Base-by-base conservation (phyloP, 2,888 invertebrate genomes). In the Labia minor region DNA sequence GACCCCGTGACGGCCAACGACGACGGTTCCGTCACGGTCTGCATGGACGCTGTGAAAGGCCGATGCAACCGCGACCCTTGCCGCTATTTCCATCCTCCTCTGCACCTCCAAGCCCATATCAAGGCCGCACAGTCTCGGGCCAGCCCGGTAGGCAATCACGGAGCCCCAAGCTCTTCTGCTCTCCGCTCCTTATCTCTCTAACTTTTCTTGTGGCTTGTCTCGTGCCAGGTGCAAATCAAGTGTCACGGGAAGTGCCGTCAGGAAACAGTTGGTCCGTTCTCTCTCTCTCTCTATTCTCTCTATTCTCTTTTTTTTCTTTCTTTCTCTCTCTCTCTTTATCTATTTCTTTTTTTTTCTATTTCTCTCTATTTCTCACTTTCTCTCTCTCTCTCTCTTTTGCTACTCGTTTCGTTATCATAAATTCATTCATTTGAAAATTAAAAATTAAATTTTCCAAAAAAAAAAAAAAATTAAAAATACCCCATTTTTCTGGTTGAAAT, bases 21-120 rank as follows among this genome's bases (percentile, higher is more conserved):
- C 84, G 95, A 95, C 88, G 95, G 95, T 89, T 90, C 92, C 84
- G 95, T 95, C 87, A 95, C 95, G 86, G 95, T 95, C 87, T 96
- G 96, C 93, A 95, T 95, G 95, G 95, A 96, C 89, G 95, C 92
- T 87, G 91, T 95, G 86, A 92, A 92, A 88, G 92, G 93, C 86
- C 90, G 93, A 88, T 95, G 95, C 89, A 89, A 91, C 87, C 93
- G 95, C 87, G 94, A 95, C 86, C 92, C 93, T 87, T 96, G 96
- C 92, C 93, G 95, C 89, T 95, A 95, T 92, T 95, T 95, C 90
- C 95, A 96, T 89, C 95, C 95, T 86, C 95, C 95, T 87, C 90
- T 94, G 88, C 95, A 96, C 92, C 94, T 96, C 86, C 92, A 92
- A 90, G 92, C 92, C 88, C 92, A 92, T 90, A 92, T 94, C 89